A percentile compares a stretch with the other conserved stretches of the same genome.
phyloP scores from a whole-genome alignment of 2,888 invertebrate species.

The Pachycephus smyrnensis region DNA sequence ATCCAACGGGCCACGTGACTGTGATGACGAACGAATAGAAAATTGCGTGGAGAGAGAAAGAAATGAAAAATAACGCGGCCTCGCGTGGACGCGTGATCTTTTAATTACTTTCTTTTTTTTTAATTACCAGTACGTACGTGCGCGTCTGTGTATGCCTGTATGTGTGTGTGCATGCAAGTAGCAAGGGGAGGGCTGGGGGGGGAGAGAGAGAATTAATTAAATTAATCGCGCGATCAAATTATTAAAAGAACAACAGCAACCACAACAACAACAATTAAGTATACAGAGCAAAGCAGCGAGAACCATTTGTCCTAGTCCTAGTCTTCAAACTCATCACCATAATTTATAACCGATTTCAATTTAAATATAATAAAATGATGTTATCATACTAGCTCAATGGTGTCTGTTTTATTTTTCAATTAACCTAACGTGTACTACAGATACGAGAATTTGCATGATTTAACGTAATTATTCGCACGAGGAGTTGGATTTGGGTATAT shows the following conservation, averaged over 20 bases:
- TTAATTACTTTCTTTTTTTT: background rate
- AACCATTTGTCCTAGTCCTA: constrained; percentile 54
- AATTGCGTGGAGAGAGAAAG: background rate
- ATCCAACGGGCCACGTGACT: background rate
- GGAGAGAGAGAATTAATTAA: background rate
- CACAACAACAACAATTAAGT: constrained; percentile 1
- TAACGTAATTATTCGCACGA: too few species aligned
- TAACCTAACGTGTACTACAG: background rate
- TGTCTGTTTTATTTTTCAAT: background rate
- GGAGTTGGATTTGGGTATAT: background rate
- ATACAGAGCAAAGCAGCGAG: constrained; percentile 41
- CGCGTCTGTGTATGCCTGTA: background rate
- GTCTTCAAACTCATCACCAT: constrained; percentile 52
- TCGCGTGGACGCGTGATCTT: background rate
- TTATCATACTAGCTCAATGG: constrained; percentile 40
- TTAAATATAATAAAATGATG: constrained; percentile 52
- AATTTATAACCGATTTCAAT: constrained; percentile 52
- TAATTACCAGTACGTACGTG: background rate
- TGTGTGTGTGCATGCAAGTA: background rate
- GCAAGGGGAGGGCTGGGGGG: background rate
- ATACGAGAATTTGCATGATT: background rate
- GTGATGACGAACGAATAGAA: background rate
- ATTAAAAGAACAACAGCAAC: background rate
- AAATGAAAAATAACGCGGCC: background rate
- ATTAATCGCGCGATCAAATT: background rate